A percentile compares a stretch with the other conserved stretches of the same genome.
Evolutionary conservation across 2,113 vertebrate genomes (phyloP).

Genomic region (Epinephelus fuscoguttatus): DNA sequence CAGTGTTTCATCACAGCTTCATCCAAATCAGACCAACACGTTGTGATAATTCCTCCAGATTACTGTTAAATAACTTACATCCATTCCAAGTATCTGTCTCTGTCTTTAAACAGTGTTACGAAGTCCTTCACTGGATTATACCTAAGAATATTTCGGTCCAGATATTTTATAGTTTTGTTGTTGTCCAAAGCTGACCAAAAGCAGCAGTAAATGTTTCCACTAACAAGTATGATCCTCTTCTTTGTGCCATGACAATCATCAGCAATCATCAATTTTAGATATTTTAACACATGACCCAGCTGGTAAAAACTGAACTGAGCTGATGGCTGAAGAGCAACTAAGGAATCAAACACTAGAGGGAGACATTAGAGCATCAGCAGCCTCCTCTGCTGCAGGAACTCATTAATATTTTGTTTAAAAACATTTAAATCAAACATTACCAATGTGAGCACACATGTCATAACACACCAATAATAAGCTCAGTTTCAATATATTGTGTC

Average conservation of each 20-base stretch:
- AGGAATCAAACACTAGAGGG: constrained; percentile 35
- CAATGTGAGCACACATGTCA: background rate
- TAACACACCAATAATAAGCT: rapidly evolving
- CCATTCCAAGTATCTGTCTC: background rate
- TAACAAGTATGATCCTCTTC: no score
- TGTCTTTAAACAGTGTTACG: background rate
- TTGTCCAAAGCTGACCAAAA: no score
- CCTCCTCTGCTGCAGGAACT: background rate
- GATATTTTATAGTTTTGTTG: no score
- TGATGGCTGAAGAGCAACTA: background rate
- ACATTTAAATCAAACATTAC: no score
- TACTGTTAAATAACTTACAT: background rate
- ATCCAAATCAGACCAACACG: background rate
- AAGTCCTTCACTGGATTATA: no score
- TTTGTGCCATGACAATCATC: no score
- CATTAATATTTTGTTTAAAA: no score
- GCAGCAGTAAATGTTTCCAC: no score
- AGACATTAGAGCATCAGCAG: background rate
- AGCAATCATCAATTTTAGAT: no score
- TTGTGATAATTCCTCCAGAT: constrained; percentile 13
- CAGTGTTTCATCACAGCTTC: background rate
- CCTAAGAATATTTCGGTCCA: no score
- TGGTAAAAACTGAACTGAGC: background rate
- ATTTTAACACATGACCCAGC: no score
- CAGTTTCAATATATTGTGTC: background rate